A percentile compares a stretch with the other conserved stretches of the same genome.
phyloP scores from a whole-genome alignment of 1,140 invertebrate genomes.

The Triops cancriformis region DNA sequence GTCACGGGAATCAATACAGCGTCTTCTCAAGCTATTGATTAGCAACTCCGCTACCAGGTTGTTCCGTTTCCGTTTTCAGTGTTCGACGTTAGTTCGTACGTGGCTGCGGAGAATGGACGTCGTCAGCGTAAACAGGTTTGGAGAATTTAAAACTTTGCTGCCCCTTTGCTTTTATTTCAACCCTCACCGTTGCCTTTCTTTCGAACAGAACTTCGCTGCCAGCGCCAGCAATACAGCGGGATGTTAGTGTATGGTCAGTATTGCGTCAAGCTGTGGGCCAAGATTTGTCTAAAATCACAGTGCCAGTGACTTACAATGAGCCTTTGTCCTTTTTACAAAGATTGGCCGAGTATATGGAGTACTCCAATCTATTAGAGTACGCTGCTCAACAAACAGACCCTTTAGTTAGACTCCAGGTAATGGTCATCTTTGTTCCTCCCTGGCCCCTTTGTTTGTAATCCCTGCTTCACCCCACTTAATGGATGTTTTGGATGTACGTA shows the following conservation, averaged over 20 bases:
- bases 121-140: neutral
- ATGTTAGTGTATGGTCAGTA: constrained; percentile 90
- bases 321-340: constrained; percentile 90
- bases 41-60: constrained; percentile 4
- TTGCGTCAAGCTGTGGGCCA: constrained; percentile 90
- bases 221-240: constrained; percentile 36
- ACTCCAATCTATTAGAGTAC: constrained; percentile 69
- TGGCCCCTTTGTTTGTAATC: neutral
- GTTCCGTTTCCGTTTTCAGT: neutral
- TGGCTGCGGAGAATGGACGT: neutral
- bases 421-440: neutral
- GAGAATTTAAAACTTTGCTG: neutral
- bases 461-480: neutral
- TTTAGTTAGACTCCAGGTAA: constrained; percentile 63
- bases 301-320: constrained; percentile 96
- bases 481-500: constrained; percentile 26
- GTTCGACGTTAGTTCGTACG: neutral
- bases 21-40: constrained; percentile 4
- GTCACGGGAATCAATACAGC: neutral
- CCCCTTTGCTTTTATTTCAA: neutral
- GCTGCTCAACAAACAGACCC: constrained; percentile 67
- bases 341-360: constrained; percentile 91
- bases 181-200: neutral
- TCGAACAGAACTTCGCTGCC: neutral
- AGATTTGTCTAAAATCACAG: constrained; percentile 92